Evolutionary conservation across 2,113 vertebrate species (phyloP), one percentile per base, ranked within the genome.

Genomic region (Sturnus vulgaris): DNA sequence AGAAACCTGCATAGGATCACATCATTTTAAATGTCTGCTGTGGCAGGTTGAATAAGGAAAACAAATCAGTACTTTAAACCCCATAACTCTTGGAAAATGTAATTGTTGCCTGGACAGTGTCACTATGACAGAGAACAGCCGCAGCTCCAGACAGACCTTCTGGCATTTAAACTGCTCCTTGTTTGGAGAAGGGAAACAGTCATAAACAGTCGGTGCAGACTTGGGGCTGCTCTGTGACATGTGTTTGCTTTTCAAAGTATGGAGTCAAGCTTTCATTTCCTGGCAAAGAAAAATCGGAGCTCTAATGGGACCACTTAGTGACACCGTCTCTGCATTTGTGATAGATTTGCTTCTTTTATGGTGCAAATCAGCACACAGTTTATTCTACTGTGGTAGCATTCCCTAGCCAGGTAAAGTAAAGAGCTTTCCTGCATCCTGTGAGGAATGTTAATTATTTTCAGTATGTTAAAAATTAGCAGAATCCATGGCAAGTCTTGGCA

Each of bases 241-340:
- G 63, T 91, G 89, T 93, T 96, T 97, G 88, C 64, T 83, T 96
- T 96, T 49, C 68, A 53, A 68, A 80, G 46, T n/a, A 75, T 24
- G 30, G 83, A 93, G 71, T 69, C 15, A n/a, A 94, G 82, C 37
- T 88, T 95, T 91, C 42, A 46, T 95, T 79, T 90, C 63, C 71
- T 64, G 72, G 61, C 53, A 88, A 85, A 91, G 40, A 84, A 93
- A 95, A 87, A 55, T 71, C 37, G 30, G 77, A 90, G 46, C 64
- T 59, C 81, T 81, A 47, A 80, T 65, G 83, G 80, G 63, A 63
- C 9, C 1, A 11, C 25, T 89, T 86, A 88, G 69, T 90, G 93
- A 94, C 3, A 8, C 19, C 40, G 55, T 76, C 69, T 82, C 76
- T 56, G 22, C 77, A 79, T 92, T 86, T 75, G 25, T 8, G 20